Conservation (phyloP, 2,797 vertebrate species). For the Chiroxiphia lanceolata region DNA sequence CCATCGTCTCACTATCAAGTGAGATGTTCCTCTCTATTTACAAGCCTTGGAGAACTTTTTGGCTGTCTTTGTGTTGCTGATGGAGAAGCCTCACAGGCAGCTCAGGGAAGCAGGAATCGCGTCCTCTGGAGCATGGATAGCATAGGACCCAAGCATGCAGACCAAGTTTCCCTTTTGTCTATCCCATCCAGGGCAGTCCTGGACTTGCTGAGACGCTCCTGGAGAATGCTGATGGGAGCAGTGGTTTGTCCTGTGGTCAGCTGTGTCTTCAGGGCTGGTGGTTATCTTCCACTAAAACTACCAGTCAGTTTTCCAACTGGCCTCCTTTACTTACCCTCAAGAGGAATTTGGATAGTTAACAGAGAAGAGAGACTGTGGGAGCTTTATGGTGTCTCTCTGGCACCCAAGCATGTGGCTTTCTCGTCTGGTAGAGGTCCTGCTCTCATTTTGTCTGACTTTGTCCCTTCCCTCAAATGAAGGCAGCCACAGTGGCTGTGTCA, state of each 20-base stretch:
- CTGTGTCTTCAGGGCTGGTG: neutral
- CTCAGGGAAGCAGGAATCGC: rapidly evolving
- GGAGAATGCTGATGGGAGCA: neutral
- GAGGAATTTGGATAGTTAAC: neutral
- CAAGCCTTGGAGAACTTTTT: neutral
- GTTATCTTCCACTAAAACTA: neutral
- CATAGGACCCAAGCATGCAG: rapidly evolving
- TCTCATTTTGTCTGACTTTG: neutral
- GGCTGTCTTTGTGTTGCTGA: neutral
- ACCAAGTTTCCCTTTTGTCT: neutral
- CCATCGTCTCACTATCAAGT: neutral
- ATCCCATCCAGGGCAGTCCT: neutral
- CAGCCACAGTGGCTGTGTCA: neutral
- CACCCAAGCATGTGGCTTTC: neutral
- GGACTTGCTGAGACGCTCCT: neutral
- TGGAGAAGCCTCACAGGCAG: neutral
- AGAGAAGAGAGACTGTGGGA: neutral
- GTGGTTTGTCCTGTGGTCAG: conserved; percentile 10
- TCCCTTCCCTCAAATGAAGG: neutral
- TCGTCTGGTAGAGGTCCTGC: neutral
- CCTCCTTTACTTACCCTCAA: neutral
- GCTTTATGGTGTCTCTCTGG: neutral
- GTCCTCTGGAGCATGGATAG: neutral
- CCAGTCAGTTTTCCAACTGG: neutral
- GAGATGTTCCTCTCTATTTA: neutral